Evolutionary conservation across 2,113 vertebrate species (phyloP), one percentile per base, ranked within the genome.

Genomic region (Anhinga rufa): DNA sequence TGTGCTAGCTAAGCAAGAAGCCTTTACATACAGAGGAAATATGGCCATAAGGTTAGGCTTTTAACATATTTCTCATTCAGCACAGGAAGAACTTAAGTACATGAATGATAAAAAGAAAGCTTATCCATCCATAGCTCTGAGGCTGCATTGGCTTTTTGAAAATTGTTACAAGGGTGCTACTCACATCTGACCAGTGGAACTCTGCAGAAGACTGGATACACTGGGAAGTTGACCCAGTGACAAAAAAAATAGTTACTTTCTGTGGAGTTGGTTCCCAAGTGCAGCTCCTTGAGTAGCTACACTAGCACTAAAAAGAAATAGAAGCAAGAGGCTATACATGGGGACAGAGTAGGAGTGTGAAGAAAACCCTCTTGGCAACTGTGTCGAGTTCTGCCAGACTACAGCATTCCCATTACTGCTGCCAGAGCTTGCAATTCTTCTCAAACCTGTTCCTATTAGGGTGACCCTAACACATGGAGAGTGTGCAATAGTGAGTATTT

Each of bases 331-430:
- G 20, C 25, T 57, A 4, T 16, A 26, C 17, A 5, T 10, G 24
- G 31, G n/a, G 9, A 36, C 0, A 1, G 79, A 68, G 34, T 5
- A 54, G 34, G 34, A 48, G 40, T 1, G 1, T 61, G 62, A 54
- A 38, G 62, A 69, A 68, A 61, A 61, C 4, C 19, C 19, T 48
- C 19, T 40, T 54, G 38, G 62, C 55, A 69, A 11, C 48, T 20
- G 34, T 1, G 2, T 8, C 19, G 57, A 48, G 31, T 48, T 71
- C 58, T 85, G 42, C 12, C 29, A 31, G 16, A 15, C 32, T 34
- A 18, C 17, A 55, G 20, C 21, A 16, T 31, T 60, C 32, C 57
- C 14, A 14, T 26, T 51, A 36, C 58, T 74, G n/a, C 72, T 72
- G 42, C 32, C 36, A 52, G 31, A 60, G 22, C 26, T 31, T 64